Base-by-base conservation (phyloP, 2,797 vertebrate genomes). In the Eupleurogrammus muticus region DNA sequence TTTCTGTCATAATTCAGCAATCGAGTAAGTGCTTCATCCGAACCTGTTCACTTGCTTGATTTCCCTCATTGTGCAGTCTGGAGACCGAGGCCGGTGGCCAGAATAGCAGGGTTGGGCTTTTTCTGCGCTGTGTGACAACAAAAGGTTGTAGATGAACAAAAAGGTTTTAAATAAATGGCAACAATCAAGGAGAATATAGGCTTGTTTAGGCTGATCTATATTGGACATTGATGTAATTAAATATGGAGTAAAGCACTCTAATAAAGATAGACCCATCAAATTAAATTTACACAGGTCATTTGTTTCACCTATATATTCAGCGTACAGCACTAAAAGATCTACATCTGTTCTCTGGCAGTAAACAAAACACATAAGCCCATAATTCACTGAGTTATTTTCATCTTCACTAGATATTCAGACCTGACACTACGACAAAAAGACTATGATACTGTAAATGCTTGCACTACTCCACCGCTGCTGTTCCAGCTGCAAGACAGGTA, bases 41-140 rank as follows among this genome's bases (percentile, higher is more conserved):
- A 13, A 24, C 2, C 1, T 40, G 54, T 57, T 66, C 40, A 74
- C 17, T 46, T 36, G 40, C 70, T 69, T 77, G 48, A 77, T 84
- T 81, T 81, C 19, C 21, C 17, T 60, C 44, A 5, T 65, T 71
- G 57, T 60, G 34, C 21, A 58, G 14, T 19, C 10, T 0, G 13
- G 44, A 57, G 47, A n/a, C 12, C 16, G 40, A 24, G 20, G 32
- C n/a, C 42, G 6, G 38, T 11, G 61, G 52, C 40, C 61, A 67
- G 28, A 78, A 32, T n/a, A 36, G 23, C 16, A 64, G 50, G 40
- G 48, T 49, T 28, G 28, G 28, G 28, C 3, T 3, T 28, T 3
- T 28, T 28, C 3, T 28, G 28, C 6, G 28, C 28, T 28, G 28
- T 28, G 28, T 28, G 28, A 28, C 28, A 28, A 28, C 28, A 28